Evolutionary conservation across 2,797 vertebrate genomes (phyloP).

Genomic region (Syngnathus rostellatus): DNA sequence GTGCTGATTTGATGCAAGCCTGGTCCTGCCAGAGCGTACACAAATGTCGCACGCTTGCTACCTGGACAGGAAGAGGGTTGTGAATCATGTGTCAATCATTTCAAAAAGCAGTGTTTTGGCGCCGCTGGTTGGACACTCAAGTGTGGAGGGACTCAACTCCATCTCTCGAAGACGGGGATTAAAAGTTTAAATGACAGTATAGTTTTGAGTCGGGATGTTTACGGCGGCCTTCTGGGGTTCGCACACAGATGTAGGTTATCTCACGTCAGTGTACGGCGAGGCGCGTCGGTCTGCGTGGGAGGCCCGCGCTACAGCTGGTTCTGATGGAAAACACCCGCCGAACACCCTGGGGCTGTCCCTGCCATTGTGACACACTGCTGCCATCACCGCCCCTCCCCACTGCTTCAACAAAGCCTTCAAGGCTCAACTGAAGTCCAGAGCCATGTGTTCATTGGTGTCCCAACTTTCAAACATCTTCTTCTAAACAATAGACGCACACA

Average conservation of each 20-base stretch:
- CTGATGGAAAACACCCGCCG: slow-evolving; percentile 62
- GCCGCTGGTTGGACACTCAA: slow-evolving; percentile 22
- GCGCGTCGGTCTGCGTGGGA: slow-evolving; percentile 40
- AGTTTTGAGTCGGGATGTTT: slow-evolving; percentile 14
- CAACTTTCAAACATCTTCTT: slow-evolving; percentile 59
- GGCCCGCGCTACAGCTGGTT: slow-evolving; percentile 56
- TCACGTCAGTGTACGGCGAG: slow-evolving; percentile 12
- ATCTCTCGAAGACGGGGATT: not conserved
- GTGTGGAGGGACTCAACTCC: slow-evolving; percentile 17
- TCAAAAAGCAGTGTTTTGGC: slow-evolving; percentile 21
- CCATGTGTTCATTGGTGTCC: slow-evolving; percentile 38
- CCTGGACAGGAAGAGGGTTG: slow-evolving; percentile 15
- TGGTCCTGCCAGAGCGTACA: slow-evolving; percentile 27
- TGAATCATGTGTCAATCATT: slow-evolving; percentile 34
- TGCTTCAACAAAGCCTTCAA: slow-evolving; percentile 5
- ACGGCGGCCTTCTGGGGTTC: slow-evolving; percentile 19
- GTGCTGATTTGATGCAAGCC: slow-evolving; percentile 33
- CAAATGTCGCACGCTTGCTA: slow-evolving; percentile 6
- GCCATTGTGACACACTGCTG: slow-evolving; percentile 46
- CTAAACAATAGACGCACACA: slow-evolving; percentile 55
- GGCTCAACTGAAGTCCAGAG: slow-evolving; percentile 33
- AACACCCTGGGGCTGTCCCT: slow-evolving; percentile 47
- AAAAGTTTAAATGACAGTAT: not conserved
- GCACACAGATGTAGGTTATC: slow-evolving; percentile 27
- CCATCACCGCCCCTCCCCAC: slow-evolving; percentile 6